Percentiles rank a stretch among this genome's conserved stretches.
Conservation (phyloP, 2,888 invertebrate species). For the Euphydryas editha region DNA sequence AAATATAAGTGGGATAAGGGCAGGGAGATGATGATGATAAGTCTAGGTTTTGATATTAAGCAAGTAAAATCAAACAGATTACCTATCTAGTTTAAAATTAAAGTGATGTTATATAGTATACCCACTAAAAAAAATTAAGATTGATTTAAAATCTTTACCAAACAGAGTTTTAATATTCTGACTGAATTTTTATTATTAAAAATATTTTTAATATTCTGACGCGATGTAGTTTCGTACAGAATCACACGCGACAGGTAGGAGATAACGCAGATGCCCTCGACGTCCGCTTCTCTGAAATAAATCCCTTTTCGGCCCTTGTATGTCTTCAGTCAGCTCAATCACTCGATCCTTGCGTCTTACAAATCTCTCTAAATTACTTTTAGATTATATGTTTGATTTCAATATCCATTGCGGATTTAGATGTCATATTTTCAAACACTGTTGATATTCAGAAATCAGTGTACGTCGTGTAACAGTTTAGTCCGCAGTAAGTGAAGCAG, state of each 20-base stretch:
- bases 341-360: neutral
- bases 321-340: constrained; percentile 41
- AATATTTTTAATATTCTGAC: neutral
- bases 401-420: neutral
- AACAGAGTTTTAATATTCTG: neutral
- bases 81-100: too few species aligned
- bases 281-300: constrained; percentile 23
- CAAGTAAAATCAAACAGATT: too few species aligned
- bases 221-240: neutral
- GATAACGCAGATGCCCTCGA: constrained; percentile 1
- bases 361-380: neutral
- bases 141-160: neutral
- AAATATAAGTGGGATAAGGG: too few species aligned
- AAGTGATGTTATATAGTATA: too few species aligned
- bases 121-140: neutral
- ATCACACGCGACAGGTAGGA: neutral
- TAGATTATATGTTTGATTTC: neutral
- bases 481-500: neutral
- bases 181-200: neutral
- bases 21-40: too few species aligned
- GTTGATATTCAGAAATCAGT: neutral
- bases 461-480: neutral
- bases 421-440: neutral
- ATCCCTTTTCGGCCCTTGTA: constrained; percentile 38
- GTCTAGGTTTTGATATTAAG: too few species aligned